These are phyloP conservation scores for Parapristionchus giblindavisi DNA, from an alignment of 2,888 invertebrate species.

Conservation along the genomic window DNA sequence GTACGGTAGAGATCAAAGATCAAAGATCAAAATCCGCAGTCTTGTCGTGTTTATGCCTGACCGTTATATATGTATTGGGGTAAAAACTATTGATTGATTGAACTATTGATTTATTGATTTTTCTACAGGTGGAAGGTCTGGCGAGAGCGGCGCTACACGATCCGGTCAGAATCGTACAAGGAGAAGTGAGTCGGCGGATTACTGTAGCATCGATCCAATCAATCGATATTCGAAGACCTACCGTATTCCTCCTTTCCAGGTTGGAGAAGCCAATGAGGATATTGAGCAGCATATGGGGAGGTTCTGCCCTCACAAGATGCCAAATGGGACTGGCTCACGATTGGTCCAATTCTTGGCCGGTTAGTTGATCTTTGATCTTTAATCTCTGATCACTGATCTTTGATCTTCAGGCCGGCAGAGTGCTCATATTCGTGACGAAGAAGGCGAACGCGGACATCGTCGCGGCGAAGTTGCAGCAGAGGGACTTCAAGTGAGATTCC, in stretches of 20 bases:
- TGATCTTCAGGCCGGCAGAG: slow-evolving; percentile 79
- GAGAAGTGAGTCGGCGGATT: too few species aligned
- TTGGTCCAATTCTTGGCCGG: slow-evolving; percentile 87
- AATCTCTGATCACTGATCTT: not conserved
- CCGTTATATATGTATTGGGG: too few species aligned
- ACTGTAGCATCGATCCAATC: too few species aligned
- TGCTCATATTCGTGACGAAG: slow-evolving; percentile 95
- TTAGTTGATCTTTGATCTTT: slow-evolving; percentile 53
- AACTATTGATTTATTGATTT: too few species aligned
- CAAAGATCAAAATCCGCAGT: too few species aligned
- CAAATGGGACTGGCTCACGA: slow-evolving; percentile 92
- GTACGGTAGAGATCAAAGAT: too few species aligned
- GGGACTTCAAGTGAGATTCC: slow-evolving; percentile 36
- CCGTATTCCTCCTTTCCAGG: too few species aligned
- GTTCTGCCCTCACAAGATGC: slow-evolving; percentile 76
- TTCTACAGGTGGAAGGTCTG: slow-evolving; percentile 79
- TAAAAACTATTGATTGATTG: too few species aligned
- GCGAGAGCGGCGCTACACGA: slow-evolving; percentile 92
- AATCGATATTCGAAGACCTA: too few species aligned
- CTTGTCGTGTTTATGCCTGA: too few species aligned
- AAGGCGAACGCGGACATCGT: slow-evolving; percentile 91
- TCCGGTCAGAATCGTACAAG: slow-evolving; percentile 92
- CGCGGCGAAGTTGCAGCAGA: slow-evolving; percentile 57
- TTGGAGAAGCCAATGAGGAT: slow-evolving; percentile 82
- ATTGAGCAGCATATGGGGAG: slow-evolving; percentile 86